Evolutionary conservation across 2,113 vertebrate genomes (phyloP), one percentile per base, ranked within the genome.

Genomic region (Cryptoleucopteryx plumbea): DNA sequence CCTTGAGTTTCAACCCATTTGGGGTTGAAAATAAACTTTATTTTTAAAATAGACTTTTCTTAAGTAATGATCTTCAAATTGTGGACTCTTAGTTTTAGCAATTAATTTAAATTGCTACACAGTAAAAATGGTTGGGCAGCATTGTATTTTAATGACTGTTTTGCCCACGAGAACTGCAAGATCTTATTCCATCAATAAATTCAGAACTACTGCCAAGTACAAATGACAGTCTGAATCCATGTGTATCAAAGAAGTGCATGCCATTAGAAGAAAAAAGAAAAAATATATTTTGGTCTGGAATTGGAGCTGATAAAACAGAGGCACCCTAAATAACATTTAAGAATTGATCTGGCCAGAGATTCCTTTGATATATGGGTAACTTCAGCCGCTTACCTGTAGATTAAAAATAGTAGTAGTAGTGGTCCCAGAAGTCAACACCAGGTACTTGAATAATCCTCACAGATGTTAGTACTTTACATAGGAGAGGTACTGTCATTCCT

Each of bases 401-500:
- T 65, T 81, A 88, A 68, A 86, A 84, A 70, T 83, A 72, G 5
- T 77, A 67, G 5, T 75, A 40, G 5, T 72, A 40, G 36, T 52
- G 23, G 11, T 45, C 65, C 88, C 25, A 59, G 6, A 88, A 66
- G 42, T 77, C 75, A 86, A 68, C 32, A 77, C 13, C 32, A 85
- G 48, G 50, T 82, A 84, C 29, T 71, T 36, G 42, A 91, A 9
- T 85, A 92, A 87, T 90, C 65, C 73, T 86, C 65, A 78, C 73
- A 96, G 63, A 91, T 90, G 70, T 90, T 87, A 45, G 38, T 74
- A 85, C 38, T 94, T 91, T 91, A 92, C 90, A 83, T 62, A 95
- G 50, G 36, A 86, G 31, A 95, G 27, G 55, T 86, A 73, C 19
- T 70, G n/a, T 74, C 63, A 78, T 81, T 92, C 38, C 72, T 70